These are phyloP conservation scores for Nemopilema nomurai DNA, from an alignment of 30 jellyfish, hydroid and myxozoan genomes.

Conservation along the genomic window DNA sequence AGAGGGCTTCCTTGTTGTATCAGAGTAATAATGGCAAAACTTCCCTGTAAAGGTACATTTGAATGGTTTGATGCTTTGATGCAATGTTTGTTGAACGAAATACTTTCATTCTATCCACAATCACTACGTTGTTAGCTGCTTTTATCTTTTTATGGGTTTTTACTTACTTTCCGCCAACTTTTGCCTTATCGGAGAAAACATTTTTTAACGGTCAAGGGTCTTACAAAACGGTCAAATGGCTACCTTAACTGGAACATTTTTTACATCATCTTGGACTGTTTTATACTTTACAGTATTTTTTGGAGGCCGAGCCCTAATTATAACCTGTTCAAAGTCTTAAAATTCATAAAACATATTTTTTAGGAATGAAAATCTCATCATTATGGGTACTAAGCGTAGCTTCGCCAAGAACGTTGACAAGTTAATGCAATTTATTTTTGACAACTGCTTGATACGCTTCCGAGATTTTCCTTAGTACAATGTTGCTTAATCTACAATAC, in stretches of 20 bases:
- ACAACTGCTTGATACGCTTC: neutral
- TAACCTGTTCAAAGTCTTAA: neutral
- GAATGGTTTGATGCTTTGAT: no score
- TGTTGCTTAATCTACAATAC: neutral
- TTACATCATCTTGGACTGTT: neutral
- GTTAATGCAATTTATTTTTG: neutral
- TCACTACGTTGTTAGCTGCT: no score
- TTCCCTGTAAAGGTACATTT: no score
- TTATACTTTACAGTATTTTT: neutral
- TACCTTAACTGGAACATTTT: neutral
- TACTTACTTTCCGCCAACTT: no score
- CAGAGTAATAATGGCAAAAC: no score
- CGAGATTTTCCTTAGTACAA: neutral
- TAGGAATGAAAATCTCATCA: neutral
- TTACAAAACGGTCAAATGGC: no score
- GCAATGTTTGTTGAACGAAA: no score
- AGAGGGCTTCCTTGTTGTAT: no score
- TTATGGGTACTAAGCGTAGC: neutral
- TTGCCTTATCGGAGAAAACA: no score
- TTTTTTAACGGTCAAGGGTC: no score
- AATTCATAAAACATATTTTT: neutral
- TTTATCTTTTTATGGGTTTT: no score
- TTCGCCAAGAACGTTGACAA: neutral
- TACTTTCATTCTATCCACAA: no score
- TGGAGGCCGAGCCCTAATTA: neutral